A percentile compares a stretch with the other conserved stretches of the same genome.
Evolutionary conservation across 2,888 invertebrate genomes (phyloP).

Genomic region (Calameuta idolon): DNA sequence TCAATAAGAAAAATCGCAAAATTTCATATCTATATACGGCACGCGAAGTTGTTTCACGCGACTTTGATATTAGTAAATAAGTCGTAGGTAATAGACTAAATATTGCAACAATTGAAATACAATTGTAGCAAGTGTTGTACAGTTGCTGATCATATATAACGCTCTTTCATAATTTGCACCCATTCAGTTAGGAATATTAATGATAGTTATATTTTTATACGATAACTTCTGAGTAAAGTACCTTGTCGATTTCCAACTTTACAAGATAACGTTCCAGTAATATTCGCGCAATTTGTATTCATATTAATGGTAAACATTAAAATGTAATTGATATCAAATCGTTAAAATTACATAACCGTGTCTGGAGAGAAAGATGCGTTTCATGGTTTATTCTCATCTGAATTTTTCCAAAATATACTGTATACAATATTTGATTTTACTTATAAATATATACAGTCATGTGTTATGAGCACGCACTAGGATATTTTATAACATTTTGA

Average conservation of each 20-base stretch:
- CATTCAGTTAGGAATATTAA: not conserved
- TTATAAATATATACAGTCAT: conserved; percentile 66
- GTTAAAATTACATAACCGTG: not conserved
- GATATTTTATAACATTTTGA: conserved; percentile 47
- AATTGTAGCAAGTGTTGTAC: not conserved
- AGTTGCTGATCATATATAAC: not conserved
- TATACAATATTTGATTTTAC: conserved; percentile 66
- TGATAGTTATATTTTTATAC: not conserved
- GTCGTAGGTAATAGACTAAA: not conserved
- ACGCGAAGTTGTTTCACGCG: not conserved
- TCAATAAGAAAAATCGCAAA: not conserved
- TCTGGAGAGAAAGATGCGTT: conserved; percentile 17
- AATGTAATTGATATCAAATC: not conserved
- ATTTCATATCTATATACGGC: not conserved
- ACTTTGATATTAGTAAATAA: not conserved
- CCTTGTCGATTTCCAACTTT: not conserved
- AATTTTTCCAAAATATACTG: conserved; percentile 66
- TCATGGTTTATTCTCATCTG: conserved; percentile 59
- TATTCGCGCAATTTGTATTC: not conserved
- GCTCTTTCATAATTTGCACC: not conserved
- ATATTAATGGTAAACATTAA: not conserved
- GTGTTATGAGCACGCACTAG: conserved; percentile 54
- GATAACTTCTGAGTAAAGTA: not conserved
- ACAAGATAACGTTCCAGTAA: not conserved
- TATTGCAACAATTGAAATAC: not conserved